Percentiles rank a stretch among this genome's conserved stretches.
Conservation (phyloP, 2,113 vertebrate genomes). For the Tyrannus savana region DNA sequence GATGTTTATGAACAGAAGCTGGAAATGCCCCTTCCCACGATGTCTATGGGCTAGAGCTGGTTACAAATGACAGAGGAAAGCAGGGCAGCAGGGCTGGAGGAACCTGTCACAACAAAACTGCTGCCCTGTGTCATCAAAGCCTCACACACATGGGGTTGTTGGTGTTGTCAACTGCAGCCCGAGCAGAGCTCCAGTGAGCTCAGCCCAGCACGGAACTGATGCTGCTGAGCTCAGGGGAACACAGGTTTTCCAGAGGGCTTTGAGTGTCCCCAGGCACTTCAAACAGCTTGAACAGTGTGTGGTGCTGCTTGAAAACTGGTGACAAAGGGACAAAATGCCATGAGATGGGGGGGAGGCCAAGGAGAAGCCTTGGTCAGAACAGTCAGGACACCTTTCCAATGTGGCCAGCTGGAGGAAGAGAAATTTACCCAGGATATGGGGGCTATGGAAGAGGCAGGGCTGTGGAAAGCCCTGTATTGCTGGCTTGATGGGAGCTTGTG, state of each 20-base stretch:
- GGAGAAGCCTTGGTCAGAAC: background rate
- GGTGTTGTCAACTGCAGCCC: background rate
- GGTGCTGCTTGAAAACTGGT: rapidly evolving
- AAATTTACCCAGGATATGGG: too few species aligned
- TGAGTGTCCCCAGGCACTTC: background rate
- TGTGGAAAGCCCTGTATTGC: background rate
- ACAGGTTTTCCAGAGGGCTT: background rate
- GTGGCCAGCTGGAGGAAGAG: background rate
- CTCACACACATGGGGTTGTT: rapidly evolving
- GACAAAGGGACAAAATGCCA: background rate
- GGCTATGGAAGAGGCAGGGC: background rate
- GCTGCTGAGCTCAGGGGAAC: background rate
- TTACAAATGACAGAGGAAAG: rapidly evolving
- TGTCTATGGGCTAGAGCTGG: rapidly evolving
- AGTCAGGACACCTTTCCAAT: background rate
- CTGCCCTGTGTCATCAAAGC: rapidly evolving
- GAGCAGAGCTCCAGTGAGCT: background rate
- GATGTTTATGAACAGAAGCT: background rate
- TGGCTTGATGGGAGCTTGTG: background rate
- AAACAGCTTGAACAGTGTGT: background rate
- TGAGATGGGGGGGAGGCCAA: background rate
- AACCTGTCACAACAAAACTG: background rate
- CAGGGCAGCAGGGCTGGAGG: rapidly evolving
- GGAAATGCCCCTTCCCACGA: background rate
- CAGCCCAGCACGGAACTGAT: background rate